Conservation (phyloP, 1,140 invertebrate species). For the Probaryconus sp. region DNA sequence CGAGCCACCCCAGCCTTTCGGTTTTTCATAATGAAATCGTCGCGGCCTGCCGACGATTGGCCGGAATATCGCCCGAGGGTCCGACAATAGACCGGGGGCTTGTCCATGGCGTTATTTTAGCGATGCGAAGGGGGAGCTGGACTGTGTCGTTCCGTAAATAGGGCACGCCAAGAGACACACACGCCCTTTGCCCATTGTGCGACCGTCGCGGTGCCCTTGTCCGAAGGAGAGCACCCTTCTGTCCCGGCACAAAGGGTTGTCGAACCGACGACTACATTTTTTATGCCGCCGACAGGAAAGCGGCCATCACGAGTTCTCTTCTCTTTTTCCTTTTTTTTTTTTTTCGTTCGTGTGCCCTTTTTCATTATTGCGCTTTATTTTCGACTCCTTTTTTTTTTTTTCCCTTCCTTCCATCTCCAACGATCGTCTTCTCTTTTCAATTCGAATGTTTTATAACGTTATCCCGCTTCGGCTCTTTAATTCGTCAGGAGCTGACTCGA, state of each 20-base stretch:
- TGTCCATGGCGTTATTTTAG: conserved; percentile 66
- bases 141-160: conserved; percentile 73
- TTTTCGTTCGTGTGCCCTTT: conserved; percentile 51
- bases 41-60: conserved; percentile 65
- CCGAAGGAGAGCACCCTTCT: conserved; percentile 66
- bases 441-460: conserved; percentile 21
- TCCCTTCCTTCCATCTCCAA: conserved; percentile 16
- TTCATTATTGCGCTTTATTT: conserved; percentile 61
- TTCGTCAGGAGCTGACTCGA: conserved; percentile 25
- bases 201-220: conserved; percentile 65
- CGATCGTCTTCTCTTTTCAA: conserved; percentile 26
- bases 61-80: conserved; percentile 60
- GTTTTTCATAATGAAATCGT: conserved; percentile 69
- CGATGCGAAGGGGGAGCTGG: conserved; percentile 52
- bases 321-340: conserved; percentile 50
- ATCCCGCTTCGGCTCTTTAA: conserved; percentile 42
- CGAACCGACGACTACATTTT: conserved; percentile 69
- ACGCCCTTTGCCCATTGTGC: conserved; percentile 73
- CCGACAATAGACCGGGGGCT: conserved; percentile 65
- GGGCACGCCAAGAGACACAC: conserved; percentile 74
- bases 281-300: conserved; percentile 69
- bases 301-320: conserved; percentile 68
- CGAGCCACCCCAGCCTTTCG: conserved; percentile 61
- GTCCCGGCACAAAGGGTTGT: conserved; percentile 70
- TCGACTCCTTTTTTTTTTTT: conserved; percentile 41